These are phyloP conservation scores for Peromyscus eremicus DNA, from an alignment of 2,797 vertebrate genomes.

Conservation along the genomic window DNA sequence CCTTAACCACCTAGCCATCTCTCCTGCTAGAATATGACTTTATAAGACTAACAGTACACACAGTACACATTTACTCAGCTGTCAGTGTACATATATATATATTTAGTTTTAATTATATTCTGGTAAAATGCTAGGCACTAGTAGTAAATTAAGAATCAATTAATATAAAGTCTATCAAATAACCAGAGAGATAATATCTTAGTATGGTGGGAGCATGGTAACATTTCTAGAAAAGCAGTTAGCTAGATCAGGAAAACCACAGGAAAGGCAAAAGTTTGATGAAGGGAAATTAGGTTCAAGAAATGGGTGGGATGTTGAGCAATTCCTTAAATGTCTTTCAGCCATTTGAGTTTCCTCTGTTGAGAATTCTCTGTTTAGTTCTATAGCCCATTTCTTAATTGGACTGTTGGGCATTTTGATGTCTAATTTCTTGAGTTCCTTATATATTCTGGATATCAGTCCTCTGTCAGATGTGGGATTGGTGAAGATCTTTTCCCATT, in stretches of 20 bases:
- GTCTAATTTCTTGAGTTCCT: too few relatives aligned
- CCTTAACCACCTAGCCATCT: background rate
- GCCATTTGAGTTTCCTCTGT: too few relatives aligned
- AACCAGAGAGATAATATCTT: background rate
- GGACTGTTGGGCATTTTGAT: too few relatives aligned
- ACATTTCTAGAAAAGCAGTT: background rate
- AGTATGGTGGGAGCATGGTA: background rate
- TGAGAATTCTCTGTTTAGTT: too few relatives aligned
- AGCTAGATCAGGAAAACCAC: background rate
- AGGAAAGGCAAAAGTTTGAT: background rate
- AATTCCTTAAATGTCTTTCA: too few relatives aligned
- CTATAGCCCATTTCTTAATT: too few relatives aligned
- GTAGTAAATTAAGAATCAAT: background rate
- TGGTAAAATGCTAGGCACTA: background rate
- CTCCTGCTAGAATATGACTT: background rate
- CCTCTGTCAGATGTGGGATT: too few relatives aligned
- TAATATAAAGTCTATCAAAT: background rate
- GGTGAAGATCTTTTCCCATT: too few relatives aligned
- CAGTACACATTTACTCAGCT: background rate
- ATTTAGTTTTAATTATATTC: background rate
- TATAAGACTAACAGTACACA: background rate
- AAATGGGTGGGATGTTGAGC: background rate
- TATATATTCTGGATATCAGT: too few relatives aligned
- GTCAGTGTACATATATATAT: background rate
- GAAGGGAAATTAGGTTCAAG: slow-evolving; percentile 4